phyloP scores from a whole-genome alignment of 2,888 invertebrate species.

The Trachelus troglodyta region DNA sequence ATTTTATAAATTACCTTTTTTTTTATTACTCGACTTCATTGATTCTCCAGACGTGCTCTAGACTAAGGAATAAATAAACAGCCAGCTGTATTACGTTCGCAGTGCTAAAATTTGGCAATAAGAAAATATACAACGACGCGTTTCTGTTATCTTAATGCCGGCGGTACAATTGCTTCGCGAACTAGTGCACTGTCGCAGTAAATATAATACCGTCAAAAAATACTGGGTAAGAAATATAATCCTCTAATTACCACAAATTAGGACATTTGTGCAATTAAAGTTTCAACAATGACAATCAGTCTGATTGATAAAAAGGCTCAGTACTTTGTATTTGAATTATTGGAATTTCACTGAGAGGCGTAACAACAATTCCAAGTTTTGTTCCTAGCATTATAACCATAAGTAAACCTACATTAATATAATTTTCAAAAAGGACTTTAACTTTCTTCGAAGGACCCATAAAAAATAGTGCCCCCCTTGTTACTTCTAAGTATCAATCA shows the following conservation, averaged over 20 bases:
- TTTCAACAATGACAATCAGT: not conserved
- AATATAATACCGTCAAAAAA: not conserved
- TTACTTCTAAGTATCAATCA: not conserved
- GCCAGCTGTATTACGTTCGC: conserved; percentile 32
- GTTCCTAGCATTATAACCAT: not conserved
- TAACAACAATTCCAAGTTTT: not conserved
- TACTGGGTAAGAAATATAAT: not conserved
- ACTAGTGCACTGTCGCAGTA: not conserved
- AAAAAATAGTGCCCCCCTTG: no score
- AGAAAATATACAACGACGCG: conserved; percentile 1
- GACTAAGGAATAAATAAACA: conserved; percentile 32
- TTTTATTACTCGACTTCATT: not conserved
- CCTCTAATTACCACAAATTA: not conserved
- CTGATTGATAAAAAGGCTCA: not conserved
- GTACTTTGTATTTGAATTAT: not conserved
- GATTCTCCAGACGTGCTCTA: conserved; percentile 7
- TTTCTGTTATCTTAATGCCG: not conserved
- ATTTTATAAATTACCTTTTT: not conserved
- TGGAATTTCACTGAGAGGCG: not conserved
- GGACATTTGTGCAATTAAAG: not conserved
- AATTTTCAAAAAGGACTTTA: no score
- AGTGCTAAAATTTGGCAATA: conserved; percentile 24
- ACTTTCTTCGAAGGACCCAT: no score
- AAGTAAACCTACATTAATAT: no score
- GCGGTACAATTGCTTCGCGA: not conserved